Conservation (phyloP, 2,113 vertebrate genomes). For the Acanthisitta chloris region DNA sequence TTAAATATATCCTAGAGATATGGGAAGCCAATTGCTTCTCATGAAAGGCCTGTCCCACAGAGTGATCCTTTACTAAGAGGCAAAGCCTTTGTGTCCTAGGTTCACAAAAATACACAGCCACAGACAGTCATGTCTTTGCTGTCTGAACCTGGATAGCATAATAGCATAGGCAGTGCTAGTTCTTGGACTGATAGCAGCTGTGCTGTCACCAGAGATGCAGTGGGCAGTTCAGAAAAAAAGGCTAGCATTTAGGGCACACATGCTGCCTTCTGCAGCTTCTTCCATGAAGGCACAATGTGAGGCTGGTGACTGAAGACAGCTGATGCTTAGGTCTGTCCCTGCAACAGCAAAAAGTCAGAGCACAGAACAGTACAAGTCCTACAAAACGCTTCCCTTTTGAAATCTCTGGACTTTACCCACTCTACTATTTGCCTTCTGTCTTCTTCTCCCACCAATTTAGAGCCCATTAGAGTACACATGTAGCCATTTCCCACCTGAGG, state of each 20-base stretch:
- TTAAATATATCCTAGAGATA: not conserved
- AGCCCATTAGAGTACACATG: not conserved
- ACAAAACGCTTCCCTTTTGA: fast-evolving
- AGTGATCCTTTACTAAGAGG: not conserved
- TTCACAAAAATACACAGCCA: not conserved
- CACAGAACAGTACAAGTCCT: not conserved
- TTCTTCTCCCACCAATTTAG: not conserved
- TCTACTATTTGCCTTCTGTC: not conserved
- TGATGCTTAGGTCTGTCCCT: not conserved
- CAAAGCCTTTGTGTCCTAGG: not conserved
- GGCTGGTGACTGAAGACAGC: not conserved
- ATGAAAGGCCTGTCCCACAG: not conserved
- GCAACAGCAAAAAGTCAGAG: not conserved
- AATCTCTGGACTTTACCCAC: not conserved
- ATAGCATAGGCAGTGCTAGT: not conserved
- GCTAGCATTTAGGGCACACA: not conserved
- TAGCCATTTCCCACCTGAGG: not conserved
- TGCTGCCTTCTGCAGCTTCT: not conserved
- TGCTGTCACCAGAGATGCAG: not conserved
- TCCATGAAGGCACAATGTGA: not conserved
- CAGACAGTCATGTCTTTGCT: not conserved
- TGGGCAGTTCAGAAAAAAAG: not conserved
- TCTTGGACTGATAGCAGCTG: not conserved
- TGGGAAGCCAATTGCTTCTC: not conserved
- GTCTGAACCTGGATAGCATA: not conserved